phyloP scores from a whole-genome alignment of 2,113 vertebrate genomes.

The Albula goreensis region DNA sequence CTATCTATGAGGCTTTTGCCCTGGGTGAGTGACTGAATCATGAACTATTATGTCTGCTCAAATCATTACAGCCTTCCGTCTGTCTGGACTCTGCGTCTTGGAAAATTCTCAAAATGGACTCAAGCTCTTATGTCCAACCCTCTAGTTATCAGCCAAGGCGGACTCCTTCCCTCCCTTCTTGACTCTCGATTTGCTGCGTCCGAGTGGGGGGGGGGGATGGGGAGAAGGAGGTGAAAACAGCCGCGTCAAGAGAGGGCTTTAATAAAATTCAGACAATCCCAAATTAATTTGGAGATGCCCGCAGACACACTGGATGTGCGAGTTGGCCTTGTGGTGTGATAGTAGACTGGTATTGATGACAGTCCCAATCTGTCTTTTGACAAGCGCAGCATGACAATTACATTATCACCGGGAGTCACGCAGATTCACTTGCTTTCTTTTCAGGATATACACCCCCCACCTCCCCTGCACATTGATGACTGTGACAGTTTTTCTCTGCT shows the following conservation, averaged over 20 bases:
- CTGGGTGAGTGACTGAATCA: background rate
- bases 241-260: conserved; percentile 6
- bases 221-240: no score
- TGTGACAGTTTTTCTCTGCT: background rate
- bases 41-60: background rate
- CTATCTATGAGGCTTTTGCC: background rate
- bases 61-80: background rate
- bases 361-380: conserved; percentile 27
- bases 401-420: conserved; percentile 16
- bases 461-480: background rate
- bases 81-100: background rate
- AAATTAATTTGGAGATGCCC: conserved; percentile 29
- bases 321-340: background rate
- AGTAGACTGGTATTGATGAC: conserved; percentile 6
- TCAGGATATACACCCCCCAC: background rate
- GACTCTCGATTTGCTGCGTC: no score
- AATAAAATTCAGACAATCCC: conserved; percentile 30
- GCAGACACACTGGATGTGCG: background rate
- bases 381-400: conserved; percentile 18
- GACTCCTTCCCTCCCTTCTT: background rate
- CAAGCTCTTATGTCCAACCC: background rate
- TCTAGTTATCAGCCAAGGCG: background rate
- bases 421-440: background rate
- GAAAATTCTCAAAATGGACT: background rate
- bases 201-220: no score